phyloP scores from a whole-genome alignment of 2,797 vertebrate genomes.

The Phoeniculus purpureus region DNA sequence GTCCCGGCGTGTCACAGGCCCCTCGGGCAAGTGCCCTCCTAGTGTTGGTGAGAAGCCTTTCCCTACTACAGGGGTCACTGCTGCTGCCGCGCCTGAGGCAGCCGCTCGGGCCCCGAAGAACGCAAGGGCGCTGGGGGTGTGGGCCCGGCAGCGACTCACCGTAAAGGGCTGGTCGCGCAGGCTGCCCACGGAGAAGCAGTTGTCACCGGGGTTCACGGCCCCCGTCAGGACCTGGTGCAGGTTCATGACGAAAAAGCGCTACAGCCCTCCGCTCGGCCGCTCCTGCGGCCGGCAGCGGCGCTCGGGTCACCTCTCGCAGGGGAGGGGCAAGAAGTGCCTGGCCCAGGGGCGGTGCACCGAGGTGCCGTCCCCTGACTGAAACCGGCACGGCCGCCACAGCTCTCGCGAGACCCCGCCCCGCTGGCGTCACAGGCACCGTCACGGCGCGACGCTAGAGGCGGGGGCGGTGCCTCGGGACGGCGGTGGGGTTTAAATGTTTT shows the following conservation, averaged over 20 bases:
- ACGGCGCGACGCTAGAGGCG: no score
- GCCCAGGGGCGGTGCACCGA: not conserved
- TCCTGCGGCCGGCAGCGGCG: conserved; percentile 7
- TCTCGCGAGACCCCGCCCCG: no score
- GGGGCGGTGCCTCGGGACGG: no score
- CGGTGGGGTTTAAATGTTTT: no score
- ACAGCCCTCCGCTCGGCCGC: not conserved
- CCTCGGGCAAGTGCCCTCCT: not conserved
- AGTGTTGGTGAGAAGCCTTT: not conserved
- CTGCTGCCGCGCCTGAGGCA: not conserved
- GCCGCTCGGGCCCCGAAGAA: not conserved
- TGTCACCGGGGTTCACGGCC: conserved; percentile 95
- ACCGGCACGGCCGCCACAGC: no score
- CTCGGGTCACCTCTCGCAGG: not conserved
- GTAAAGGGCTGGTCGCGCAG: conserved; percentile 90
- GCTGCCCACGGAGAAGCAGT: conserved; percentile 94
- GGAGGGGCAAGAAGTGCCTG: not conserved
- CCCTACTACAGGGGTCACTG: not conserved
- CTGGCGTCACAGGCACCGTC: no score
- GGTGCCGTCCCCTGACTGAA: no score
- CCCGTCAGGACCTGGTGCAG: conserved; percentile 97
- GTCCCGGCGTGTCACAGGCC: not conserved
- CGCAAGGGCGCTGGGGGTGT: not conserved
- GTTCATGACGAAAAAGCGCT: conserved; percentile 83
- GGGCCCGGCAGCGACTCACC: conserved; percentile 79